Evolutionary conservation across 2,888 invertebrate species (phyloP).

Genomic region (Mimumesa dahlbomi): DNA sequence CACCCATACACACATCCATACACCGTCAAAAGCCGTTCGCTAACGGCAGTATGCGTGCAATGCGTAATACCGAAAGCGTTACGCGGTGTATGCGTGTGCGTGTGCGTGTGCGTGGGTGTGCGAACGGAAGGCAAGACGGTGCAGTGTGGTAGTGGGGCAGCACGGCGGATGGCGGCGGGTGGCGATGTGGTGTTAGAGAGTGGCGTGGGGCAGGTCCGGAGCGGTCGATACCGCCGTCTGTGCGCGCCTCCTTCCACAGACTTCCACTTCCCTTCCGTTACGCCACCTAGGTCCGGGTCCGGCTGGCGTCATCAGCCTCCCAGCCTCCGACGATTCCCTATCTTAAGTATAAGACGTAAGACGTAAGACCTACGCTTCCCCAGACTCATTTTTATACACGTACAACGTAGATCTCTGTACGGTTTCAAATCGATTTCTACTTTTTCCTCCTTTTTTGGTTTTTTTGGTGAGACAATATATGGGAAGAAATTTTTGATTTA

Average conservation of each 20-base stretch:
- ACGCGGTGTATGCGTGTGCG: conserved; percentile 9
- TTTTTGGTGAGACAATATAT: no score
- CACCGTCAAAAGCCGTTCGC: no score
- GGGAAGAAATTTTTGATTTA: no score
- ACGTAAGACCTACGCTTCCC: no score
- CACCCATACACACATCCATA: no score
- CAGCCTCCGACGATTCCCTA: conserved; percentile 47
- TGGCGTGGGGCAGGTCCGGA: conserved; percentile 81
- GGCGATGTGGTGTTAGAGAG: conserved; percentile 65
- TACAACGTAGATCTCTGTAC: no score
- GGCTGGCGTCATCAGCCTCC: conserved; percentile 69
- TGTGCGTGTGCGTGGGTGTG: conserved; percentile 21
- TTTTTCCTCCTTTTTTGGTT: not conserved
- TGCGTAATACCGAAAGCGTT: no score
- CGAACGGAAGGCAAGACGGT: conserved; percentile 55
- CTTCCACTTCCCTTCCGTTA: conserved; percentile 75
- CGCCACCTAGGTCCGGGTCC: conserved; percentile 78
- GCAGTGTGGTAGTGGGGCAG: conserved; percentile 68
- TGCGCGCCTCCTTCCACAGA: conserved; percentile 76
- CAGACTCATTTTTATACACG: no score
- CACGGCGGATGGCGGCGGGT: conserved; percentile 55
- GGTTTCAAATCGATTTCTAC: conserved; percentile 1
- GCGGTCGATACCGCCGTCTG: conserved; percentile 86
- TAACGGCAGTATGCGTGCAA: not conserved
- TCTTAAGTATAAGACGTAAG: conserved; percentile 53